Evolutionary conservation across 1,140 invertebrate species (phyloP).

Genomic region (Drepana arcuata): DNA sequence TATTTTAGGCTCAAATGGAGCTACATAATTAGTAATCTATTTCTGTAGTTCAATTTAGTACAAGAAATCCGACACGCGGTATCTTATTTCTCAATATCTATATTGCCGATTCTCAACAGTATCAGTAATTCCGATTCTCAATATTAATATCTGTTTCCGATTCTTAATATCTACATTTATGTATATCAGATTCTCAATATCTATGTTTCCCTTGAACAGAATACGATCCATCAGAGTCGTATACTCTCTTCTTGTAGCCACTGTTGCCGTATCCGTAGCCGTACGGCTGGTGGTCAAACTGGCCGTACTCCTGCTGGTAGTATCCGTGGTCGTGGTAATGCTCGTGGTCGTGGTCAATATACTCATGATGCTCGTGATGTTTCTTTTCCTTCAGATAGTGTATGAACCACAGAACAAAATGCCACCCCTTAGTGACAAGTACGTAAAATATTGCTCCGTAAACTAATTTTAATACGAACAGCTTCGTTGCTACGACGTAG

Average conservation of each 20-base stretch:
- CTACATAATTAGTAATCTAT: too few relatives aligned
- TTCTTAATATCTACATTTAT: too few relatives aligned
- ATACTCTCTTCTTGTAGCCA: conserved; percentile 15
- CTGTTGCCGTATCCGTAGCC: conserved; percentile 8
- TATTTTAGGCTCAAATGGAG: too few relatives aligned
- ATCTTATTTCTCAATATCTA: too few relatives aligned
- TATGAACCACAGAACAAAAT: conserved; percentile 41
- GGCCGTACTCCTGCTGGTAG: conserved; percentile 9
- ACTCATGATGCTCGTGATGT: conserved; percentile 25
- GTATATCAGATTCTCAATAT: too few relatives aligned
- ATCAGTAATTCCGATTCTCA: too few relatives aligned
- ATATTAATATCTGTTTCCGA: too few relatives aligned
- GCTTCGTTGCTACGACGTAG: conserved; percentile 50
- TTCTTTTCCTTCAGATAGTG: conserved; percentile 44
- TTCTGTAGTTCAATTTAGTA: too few relatives aligned
- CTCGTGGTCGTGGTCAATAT: conserved; percentile 32
- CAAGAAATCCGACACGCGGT: too few relatives aligned
- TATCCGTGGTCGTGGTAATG: conserved; percentile 12
- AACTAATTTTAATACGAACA: conserved; percentile 48
- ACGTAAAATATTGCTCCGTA: conserved; percentile 50
- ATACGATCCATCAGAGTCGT: conserved; percentile 48
- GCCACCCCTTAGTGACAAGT: conserved; percentile 42
- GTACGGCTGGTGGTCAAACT: conserved; percentile 19
- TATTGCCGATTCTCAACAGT: too few relatives aligned
- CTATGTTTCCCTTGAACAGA: conserved; percentile 18